Conservation (phyloP, 2,113 vertebrate species). For the Cinclus mexicanus region DNA sequence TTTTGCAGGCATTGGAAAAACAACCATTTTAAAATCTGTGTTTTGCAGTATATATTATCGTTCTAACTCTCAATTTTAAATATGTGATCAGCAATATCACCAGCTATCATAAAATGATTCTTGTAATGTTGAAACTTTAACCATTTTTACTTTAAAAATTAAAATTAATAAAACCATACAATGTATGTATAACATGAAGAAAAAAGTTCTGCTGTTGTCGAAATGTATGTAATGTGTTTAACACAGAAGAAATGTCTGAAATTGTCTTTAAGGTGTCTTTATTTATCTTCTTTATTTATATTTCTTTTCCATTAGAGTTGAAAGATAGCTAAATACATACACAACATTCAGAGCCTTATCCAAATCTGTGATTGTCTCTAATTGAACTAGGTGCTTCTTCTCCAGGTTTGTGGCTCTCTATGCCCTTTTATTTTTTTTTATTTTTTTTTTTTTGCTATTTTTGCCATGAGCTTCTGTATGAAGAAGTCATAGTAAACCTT, state of each 20-base stretch:
- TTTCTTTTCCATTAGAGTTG: conserved; percentile 53
- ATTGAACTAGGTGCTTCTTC: conserved; percentile 17
- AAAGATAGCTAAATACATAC: conserved; percentile 10
- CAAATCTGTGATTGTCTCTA: conserved; percentile 44
- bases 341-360: conserved; percentile 51
- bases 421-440: neutral
- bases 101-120: conserved; percentile 32
- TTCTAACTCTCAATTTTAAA: conserved; percentile 77
- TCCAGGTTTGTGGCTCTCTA: neutral
- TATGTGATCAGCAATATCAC: conserved; percentile 68
- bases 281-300: conserved; percentile 45
- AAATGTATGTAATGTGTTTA: neutral
- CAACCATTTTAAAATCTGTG: conserved; percentile 89
- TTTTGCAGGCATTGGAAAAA: conserved; percentile 95
- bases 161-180: conserved; percentile 12
- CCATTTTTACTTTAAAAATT: conserved; percentile 61
- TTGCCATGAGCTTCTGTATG: neutral
- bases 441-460: neutral
- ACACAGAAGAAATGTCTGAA: neutral
- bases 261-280: conserved; percentile 39
- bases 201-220: conserved; percentile 41
- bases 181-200: neutral
- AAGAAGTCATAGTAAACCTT: neutral
- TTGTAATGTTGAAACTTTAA: conserved; percentile 27
- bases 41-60: conserved; percentile 78